A percentile compares a stretch with the other conserved stretches of the same genome.
phyloP scores from a whole-genome alignment of 2,113 vertebrate genomes.

The Orthonyx spaldingii region DNA sequence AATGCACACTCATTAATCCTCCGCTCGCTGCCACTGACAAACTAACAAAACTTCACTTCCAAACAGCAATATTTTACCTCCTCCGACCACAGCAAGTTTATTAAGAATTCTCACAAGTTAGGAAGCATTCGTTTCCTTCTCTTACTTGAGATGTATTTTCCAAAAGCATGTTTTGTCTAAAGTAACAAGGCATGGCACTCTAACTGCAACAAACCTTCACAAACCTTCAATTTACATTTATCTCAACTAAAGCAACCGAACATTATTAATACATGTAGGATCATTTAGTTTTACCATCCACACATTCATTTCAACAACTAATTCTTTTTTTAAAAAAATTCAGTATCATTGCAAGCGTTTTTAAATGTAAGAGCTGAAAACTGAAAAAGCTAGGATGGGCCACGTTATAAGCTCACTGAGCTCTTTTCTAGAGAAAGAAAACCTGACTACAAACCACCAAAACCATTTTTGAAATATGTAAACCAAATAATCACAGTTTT shows the following conservation, averaged over 20 bases:
- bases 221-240: not conserved
- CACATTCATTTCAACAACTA: not conserved
- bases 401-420: not conserved
- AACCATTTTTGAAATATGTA: not conserved
- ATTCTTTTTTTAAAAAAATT: not conserved
- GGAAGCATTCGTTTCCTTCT: not conserved
- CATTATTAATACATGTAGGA: accelerated
- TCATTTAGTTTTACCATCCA: not conserved
- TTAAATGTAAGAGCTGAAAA: not conserved
- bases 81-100: not conserved
- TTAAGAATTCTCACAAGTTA: not conserved
- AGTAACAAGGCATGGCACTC: not conserved
- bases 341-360: not conserved
- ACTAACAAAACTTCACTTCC: constrained; percentile 23
- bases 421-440: not conserved
- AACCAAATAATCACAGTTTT: not conserved
- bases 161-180: not conserved
- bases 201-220: not conserved
- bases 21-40: not conserved
- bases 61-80: not conserved
- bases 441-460: not conserved
- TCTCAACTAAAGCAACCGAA: not conserved
- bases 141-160: not conserved
- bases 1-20: constrained; percentile 46
- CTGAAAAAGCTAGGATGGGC: not conserved